Evolutionary conservation across 1,140 invertebrate genomes (phyloP), one percentile per base, ranked within the genome.

Genomic region (Calephelis nemesis): DNA sequence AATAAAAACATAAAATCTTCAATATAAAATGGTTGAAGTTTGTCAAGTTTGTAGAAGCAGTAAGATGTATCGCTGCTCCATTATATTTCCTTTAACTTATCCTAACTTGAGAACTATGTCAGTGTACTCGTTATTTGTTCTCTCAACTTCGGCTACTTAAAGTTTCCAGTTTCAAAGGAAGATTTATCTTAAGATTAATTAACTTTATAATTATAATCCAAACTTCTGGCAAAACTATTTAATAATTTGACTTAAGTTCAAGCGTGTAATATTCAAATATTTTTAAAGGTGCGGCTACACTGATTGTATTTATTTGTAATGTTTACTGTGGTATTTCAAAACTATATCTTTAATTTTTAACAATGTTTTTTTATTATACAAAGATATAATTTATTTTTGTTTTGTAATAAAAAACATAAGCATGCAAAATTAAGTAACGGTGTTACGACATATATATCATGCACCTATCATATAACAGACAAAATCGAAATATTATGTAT

Each of bases 141-240:
- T 52, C 50, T 52, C 50, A 52, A 52, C 50, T 52, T 52, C 15
- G 50, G 6, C 50, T 52, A 15, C 50, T 52, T 52, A 52, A 52
- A 52, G n/a, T 19, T 52, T 19, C 13, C 50, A 19, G 15, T 52
- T 15, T 52, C 50, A 52, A 52, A 52, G 50, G 50, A 8, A 15
- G 13, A 52, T 52, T 52, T 52, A 52, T 19, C 50, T 52, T 52
- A 52, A 52, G 50, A 54, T 54, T 54, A 54, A 30, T 54, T 54
- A 54, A 54, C 15, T 54, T 54, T 30, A 54, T 54, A 54, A 54
- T 54, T 54, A 54, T 45, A 45, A 45, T 54, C 7, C 15, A 54
- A 54, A 54, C 50, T 54, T 54, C 15, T 30, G 5, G 15, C 10
- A 19, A 58, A 58, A 58, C 52, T 58, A 58, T 39, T 58, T 58